phyloP scores from a whole-genome alignment of 1,140 invertebrate genomes.

The Whitmania pigra region DNA sequence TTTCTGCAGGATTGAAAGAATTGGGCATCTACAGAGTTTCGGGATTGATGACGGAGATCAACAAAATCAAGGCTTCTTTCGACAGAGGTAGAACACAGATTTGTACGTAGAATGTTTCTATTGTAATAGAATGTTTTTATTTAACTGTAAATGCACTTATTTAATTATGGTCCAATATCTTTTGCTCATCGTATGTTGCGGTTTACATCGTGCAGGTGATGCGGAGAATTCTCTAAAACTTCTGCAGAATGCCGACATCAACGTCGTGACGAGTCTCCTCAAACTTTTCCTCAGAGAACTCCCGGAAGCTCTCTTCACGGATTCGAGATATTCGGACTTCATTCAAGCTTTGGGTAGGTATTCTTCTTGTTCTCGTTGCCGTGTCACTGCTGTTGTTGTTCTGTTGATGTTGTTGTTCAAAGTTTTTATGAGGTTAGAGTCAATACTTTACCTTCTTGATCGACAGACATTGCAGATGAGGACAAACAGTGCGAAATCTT shows the following conservation, averaged over 20 bases:
- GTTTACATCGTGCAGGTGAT: constrained; percentile 61
- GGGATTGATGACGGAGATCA: constrained; percentile 39
- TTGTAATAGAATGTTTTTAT: neutral
- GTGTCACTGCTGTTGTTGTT: neutral
- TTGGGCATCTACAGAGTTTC: constrained; percentile 41
- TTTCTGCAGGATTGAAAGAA: constrained; percentile 36
- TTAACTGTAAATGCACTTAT: constrained; percentile 22
- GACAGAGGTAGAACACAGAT: constrained; percentile 60
- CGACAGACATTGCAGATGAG: constrained; percentile 44
- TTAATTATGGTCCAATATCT: too few species aligned
- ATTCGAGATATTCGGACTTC: constrained; percentile 68
- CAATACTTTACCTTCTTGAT: constrained; percentile 11
- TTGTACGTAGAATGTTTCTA: neutral
- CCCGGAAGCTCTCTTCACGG: constrained; percentile 57
- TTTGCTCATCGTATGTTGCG: too few species aligned
- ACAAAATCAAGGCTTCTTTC: constrained; percentile 61
- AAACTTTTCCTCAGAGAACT: constrained; percentile 42
- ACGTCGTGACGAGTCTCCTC: constrained; percentile 38
- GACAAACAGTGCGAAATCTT: constrained; percentile 42
- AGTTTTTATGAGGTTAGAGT: neutral
- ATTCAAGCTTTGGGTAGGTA: constrained; percentile 41
- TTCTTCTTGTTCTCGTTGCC: neutral
- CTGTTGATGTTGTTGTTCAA: constrained; percentile 11
- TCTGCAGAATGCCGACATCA: constrained; percentile 33
- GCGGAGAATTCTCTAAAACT: constrained; percentile 66